Evolutionary conservation across 1,140 invertebrate species (phyloP), one percentile per base, ranked within the genome.

Genomic region (Mactra quadrangularis): DNA sequence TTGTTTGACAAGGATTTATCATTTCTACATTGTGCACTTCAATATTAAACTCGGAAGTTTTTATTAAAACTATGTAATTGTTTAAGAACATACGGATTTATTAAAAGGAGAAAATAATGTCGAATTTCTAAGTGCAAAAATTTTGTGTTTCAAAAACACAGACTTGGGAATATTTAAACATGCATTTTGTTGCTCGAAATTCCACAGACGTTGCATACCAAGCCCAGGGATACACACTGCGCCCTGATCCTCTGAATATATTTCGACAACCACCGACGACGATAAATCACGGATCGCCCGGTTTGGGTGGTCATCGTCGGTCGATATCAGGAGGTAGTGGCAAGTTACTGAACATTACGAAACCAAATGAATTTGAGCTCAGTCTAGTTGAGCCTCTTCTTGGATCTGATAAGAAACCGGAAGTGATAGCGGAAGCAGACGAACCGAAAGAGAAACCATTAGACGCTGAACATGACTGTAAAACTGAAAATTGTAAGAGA

Each of bases 381-480:
- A 68, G 45, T 33, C 41, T 27, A 3, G 38, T 68, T 17, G 64
- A 68, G 47, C 64, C 64, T 17, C 22, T 68, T 29, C 45, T 68
- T 7, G 29, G 45, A 11, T 1, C 35, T 15, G 13, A 19, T 13
- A 4, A 17, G 13, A 29, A 15, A 29, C 13, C 35, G 15, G 47
- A 31, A n/a, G 27, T 6, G 4, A n/a, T 22, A n/a, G n/a, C n/a
- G n/a, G 3, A 25, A 22, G n/a, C 7, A 1, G 47, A 52, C 7
- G 29, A 71, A n/a, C 62, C 35, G 38, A 0, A 3, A 33, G 25
- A 22, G 11, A 25, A 9, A 13, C 38, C 6, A 41, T 2, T 3
- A 2, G 17, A 22, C 15, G 29, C 27, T 13, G 64, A 83, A 35
- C 97, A 99, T 95, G 97, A 99, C 95, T 97, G 98, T 95, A 96